These are phyloP conservation scores for Gymnorhina tibicen DNA, from an alignment of 2,113 vertebrate species.

Conservation along the genomic window DNA sequence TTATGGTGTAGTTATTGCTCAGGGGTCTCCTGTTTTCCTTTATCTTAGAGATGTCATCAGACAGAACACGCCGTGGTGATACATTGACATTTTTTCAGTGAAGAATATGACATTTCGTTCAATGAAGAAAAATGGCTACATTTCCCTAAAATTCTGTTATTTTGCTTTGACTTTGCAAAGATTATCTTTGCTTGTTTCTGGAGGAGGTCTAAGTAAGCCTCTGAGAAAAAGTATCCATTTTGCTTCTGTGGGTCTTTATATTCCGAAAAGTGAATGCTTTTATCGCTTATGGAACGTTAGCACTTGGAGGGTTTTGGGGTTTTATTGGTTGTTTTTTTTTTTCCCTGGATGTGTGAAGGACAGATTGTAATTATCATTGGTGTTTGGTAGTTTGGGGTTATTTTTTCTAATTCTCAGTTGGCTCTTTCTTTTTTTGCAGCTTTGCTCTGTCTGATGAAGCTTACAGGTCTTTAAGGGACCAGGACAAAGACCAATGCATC, in stretches of 20 bases:
- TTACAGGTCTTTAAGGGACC: slow-evolving; percentile 95
- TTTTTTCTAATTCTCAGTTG: not conserved
- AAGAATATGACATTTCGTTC: not conserved
- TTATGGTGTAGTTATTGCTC: not conserved
- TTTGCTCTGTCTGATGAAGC: slow-evolving; percentile 96
- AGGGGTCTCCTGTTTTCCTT: not conserved
- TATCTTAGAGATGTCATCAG: not conserved
- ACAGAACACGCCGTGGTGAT: not conserved
- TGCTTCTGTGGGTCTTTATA: not conserved
- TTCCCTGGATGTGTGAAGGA: not conserved
- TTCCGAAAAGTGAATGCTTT: not conserved
- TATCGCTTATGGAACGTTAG: not conserved
- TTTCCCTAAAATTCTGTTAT: not conserved
- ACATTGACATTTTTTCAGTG: not conserved
- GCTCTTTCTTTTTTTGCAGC: slow-evolving; percentile 70
- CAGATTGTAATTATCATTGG: not conserved
- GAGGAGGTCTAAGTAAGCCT: not conserved
- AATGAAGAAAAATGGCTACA: not conserved
- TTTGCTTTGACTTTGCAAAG: not conserved
- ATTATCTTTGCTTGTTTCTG: not conserved
- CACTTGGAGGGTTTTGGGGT: not conserved
- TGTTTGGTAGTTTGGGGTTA: not conserved
- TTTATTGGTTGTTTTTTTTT: not conserved
- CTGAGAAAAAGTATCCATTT: not conserved
- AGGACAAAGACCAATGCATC: slow-evolving; percentile 98